Percentiles rank a stretch among this genome's conserved stretches.
Evolutionary conservation across 2,113 vertebrate genomes (phyloP).

Genomic region (Ciconia boyciana): DNA sequence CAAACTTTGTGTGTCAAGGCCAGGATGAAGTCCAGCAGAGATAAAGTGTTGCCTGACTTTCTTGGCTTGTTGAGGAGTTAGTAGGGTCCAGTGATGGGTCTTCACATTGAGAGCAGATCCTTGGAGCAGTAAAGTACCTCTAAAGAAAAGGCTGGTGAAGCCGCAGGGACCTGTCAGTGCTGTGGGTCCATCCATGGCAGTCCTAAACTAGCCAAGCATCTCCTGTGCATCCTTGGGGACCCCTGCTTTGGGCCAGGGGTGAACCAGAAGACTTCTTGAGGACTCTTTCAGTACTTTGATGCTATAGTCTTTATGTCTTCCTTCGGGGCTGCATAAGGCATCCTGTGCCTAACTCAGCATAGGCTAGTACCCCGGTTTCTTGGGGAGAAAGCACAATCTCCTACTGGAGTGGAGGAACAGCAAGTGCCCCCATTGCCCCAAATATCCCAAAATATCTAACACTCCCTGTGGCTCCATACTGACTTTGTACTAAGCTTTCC

Average conservation of each 20-base stretch:
- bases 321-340: not conserved
- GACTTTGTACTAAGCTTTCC: not conserved
- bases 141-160: not conserved
- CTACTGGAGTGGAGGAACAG: not conserved
- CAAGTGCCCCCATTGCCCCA: not conserved
- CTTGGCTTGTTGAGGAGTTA: not conserved
- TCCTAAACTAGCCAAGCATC: not conserved
- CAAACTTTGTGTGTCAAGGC: not conserved
- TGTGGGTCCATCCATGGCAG: not conserved
- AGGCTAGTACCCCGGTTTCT: not conserved
- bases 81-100: not conserved
- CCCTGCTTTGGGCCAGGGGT: not conserved
- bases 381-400: not conserved
- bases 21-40: not conserved
- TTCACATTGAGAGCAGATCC: not conserved
- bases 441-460: not conserved
- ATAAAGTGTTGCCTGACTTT: not conserved
- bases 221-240: rapidly evolving
- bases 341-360: not conserved
- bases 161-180: not conserved
- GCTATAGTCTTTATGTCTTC: not conserved
- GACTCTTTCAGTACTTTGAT: not conserved
- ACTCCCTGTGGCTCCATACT: not conserved
- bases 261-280: not conserved
- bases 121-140: not conserved